phyloP scores from a whole-genome alignment of 1,140 invertebrate species.

The Palaemon carinicauda region DNA sequence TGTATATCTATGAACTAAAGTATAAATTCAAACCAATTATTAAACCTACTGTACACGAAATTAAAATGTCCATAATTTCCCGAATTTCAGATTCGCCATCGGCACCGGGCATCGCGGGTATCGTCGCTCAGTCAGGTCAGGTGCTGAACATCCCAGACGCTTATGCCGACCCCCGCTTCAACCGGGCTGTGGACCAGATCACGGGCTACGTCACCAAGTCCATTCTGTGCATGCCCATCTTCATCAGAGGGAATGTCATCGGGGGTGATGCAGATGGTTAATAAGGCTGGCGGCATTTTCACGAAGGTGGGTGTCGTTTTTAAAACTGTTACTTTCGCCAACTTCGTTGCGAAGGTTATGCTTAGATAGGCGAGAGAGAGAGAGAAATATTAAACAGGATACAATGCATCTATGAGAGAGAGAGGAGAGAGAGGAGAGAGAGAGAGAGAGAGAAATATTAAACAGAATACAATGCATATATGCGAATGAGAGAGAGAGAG shows the following conservation, averaged over 20 bases:
- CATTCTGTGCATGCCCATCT: constrained; percentile 88
- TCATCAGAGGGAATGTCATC: constrained; percentile 76
- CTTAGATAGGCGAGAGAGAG: no score
- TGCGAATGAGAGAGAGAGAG: no score
- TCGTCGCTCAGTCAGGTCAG: constrained; percentile 80
- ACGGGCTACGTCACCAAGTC: constrained; percentile 80
- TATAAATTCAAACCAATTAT: no score
- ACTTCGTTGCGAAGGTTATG: no score
- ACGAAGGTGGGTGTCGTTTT: constrained; percentile 69
- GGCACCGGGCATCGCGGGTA: constrained; percentile 73
- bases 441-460: no score
- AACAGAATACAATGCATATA: no score
- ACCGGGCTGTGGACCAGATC: constrained; percentile 77
- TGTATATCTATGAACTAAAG: no score
- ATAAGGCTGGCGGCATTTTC: constrained; percentile 77
- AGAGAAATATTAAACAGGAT: no score
- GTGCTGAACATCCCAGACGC: constrained; percentile 81
- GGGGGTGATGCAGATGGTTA: constrained; percentile 91
- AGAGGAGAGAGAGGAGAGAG: no score
- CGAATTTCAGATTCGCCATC: constrained; percentile 70
- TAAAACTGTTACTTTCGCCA: no score
- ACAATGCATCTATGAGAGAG: no score
- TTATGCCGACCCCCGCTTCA: constrained; percentile 81
- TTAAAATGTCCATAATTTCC: background rate
- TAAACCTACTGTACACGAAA: no score